A percentile compares a stretch with the other conserved stretches of the same genome.
These are phyloP conservation scores for Noctilio leporinus DNA, from an alignment of 2,113 vertebrate species.

Conservation along the genomic window DNA sequence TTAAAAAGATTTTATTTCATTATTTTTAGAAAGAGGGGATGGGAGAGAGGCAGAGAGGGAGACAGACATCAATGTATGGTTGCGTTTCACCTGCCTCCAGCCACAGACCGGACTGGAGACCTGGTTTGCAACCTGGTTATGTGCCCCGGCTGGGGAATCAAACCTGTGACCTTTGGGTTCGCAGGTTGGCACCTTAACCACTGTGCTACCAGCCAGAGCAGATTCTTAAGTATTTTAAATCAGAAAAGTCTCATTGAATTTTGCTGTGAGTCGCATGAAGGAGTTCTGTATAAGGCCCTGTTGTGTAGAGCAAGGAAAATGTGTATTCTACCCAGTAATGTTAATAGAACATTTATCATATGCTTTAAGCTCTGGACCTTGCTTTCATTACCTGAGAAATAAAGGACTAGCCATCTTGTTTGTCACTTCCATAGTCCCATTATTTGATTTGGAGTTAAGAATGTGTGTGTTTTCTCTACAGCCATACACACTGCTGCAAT, in stretches of 20 bases:
- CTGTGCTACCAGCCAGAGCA: no score
- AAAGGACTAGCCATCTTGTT: not conserved
- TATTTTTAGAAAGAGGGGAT: no score
- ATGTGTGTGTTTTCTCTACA: constrained; percentile 56
- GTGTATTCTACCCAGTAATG: not conserved
- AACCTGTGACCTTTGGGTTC: no score
- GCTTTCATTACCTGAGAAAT: not conserved
- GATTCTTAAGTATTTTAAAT: not conserved
- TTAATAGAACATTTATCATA: not conserved
- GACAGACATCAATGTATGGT: no score
- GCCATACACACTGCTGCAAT: constrained; percentile 95
- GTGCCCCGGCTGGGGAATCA: no score
- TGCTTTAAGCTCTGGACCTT: not conserved
- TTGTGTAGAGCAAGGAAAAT: not conserved
- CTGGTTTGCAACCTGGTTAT: no score
- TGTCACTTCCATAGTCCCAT: not conserved
- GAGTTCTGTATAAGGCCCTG: not conserved
- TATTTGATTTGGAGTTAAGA: not conserved
- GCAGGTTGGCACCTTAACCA: no score
- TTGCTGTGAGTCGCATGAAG: not conserved
- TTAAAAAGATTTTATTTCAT: no score
- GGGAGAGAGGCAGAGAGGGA: no score
- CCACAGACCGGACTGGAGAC: no score
- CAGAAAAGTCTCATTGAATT: not conserved
- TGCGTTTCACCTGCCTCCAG: no score